Evolutionary conservation across 2,888 invertebrate genomes (phyloP).

Genomic region (Tineola bisselliella): DNA sequence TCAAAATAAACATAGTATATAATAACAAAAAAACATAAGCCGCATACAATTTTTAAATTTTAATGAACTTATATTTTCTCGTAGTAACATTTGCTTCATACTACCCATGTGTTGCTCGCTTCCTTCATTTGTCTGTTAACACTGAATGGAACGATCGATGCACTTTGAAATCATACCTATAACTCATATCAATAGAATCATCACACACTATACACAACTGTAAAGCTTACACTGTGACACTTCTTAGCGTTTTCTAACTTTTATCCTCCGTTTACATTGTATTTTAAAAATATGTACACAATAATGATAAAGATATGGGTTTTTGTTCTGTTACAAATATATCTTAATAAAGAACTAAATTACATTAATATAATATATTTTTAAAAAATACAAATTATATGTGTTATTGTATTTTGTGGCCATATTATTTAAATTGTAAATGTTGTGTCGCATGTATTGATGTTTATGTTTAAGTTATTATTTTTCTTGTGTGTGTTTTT

Average conservation of each 20-base stretch:
- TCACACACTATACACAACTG: conserved; percentile 1
- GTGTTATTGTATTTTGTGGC: too few relatives aligned
- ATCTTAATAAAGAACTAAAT: too few relatives aligned
- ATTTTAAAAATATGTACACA: too few relatives aligned
- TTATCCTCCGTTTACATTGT: background rate
- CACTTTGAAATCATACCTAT: background rate
- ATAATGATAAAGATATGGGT: too few relatives aligned
- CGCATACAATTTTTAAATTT: too few relatives aligned
- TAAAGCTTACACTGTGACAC: background rate
- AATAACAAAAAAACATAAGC: too few relatives aligned
- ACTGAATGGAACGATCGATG: conserved; percentile 3
- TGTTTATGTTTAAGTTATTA: background rate
- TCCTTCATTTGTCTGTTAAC: conserved; percentile 18
- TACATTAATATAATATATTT: too few relatives aligned
- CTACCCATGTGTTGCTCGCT: conserved; percentile 44
- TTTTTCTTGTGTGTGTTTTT: conserved; percentile 13
- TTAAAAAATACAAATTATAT: too few relatives aligned
- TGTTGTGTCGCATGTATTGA: conserved; percentile 1
- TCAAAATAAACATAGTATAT: too few relatives aligned
- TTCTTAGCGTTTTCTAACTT: background rate
- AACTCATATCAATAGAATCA: background rate
- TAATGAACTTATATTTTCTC: background rate
- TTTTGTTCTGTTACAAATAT: too few relatives aligned
- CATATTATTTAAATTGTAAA: too few relatives aligned
- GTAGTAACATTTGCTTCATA: background rate